phyloP scores from a whole-genome alignment of 2,113 vertebrate genomes.

The Myodes glareolus region DNA sequence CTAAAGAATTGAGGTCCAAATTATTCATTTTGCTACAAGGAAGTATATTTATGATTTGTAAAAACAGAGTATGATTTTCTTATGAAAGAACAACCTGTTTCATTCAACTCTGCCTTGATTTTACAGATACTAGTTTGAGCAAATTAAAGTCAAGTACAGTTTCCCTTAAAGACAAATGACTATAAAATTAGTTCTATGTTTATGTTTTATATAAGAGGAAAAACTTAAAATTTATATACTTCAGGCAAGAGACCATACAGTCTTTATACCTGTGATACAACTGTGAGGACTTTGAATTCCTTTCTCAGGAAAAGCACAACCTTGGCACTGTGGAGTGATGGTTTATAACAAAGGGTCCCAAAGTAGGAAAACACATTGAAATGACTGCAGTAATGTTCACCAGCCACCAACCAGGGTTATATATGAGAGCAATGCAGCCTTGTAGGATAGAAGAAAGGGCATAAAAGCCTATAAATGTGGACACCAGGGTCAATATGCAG shows the following conservation, averaged over 20 bases:
- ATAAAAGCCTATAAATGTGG: not conserved
- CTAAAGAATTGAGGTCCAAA: no score
- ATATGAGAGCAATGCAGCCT: accelerated
- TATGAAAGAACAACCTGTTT: not conserved
- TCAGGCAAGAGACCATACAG: not conserved
- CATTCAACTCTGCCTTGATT: not conserved
- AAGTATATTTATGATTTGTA: no score
- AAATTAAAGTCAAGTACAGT: not conserved
- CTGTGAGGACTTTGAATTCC: not conserved
- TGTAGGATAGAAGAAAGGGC: not conserved
- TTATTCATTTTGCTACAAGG: no score
- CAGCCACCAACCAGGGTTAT: not conserved
- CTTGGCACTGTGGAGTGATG: accelerated
- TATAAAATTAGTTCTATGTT: not conserved
- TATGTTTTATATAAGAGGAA: not conserved
- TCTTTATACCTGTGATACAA: not conserved
- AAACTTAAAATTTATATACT: not conserved
- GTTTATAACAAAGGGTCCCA: not conserved
- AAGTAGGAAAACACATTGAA: not conserved
- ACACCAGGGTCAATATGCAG: not conserved
- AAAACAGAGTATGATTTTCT: not conserved
- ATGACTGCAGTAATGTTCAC: not conserved
- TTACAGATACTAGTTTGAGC: not conserved
- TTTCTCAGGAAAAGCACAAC: not conserved
- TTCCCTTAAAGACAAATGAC: not conserved